Evolutionary conservation across 2,888 invertebrate species (phyloP), one percentile per base, ranked within the genome.

Genomic region (Lacanobia wlatinum): DNA sequence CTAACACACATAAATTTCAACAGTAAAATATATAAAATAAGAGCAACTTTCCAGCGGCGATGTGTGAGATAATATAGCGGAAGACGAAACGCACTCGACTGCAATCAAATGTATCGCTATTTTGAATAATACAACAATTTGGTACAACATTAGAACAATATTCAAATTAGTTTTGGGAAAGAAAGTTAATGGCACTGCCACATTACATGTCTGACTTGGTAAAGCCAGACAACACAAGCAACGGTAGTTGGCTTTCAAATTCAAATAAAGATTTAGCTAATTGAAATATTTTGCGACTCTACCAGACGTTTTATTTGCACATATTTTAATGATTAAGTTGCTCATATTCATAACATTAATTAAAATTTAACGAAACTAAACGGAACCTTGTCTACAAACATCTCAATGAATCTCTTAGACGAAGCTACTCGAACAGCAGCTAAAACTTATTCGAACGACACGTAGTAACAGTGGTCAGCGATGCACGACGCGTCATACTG

Each of bases 401-500:
- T 74, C 76, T 86, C 73, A 84, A 86, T 82, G 78, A 84, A 84
- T 82, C 53, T 76, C 70, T 73, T 56, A 73, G 69, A 78, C 62
- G 62, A 78, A 76, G 63, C 68, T 73, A 75, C 78, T 70, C 70
- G 65, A 68, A 82, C 67, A 72, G 40, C 53, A 81, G 86, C 83
- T 88, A 86, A 87, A 88, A 88, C 82, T 82, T 76, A 86, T 78
- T 75, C 87, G 87, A 89, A 89, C 88, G 85, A 89, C 85, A 87
- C 89, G 88, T 89, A 88, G 90, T 90, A 91, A 90, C 88, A 86
- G 84, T 83, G 86, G 73, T 70, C 90, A 87, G 73, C 90, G 88
- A 89, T 84, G 90, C 93, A 90, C 76, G 87, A 89, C 90, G 87
- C 87, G 85, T 88, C 87, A 87, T 87, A 87, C 77, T 83, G 81